Evolutionary conservation across 1,140 invertebrate species (phyloP).

Genomic region (Papilio machaon): DNA sequence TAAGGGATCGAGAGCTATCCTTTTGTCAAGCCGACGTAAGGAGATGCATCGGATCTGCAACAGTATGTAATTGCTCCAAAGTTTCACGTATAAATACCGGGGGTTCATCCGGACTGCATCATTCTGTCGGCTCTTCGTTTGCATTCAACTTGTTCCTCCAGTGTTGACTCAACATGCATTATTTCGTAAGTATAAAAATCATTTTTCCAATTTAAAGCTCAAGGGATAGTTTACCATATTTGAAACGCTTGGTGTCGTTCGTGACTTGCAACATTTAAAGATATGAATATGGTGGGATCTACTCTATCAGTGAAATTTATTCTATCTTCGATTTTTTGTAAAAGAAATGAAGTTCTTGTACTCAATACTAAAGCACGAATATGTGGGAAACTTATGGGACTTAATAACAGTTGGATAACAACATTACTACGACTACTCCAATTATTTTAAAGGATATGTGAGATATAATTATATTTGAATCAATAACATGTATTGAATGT

Average conservation of each 20-base stretch:
- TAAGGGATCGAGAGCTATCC: constrained; percentile 62
- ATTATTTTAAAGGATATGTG: too few relatives aligned
- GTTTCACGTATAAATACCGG: constrained; percentile 75
- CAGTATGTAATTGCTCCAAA: constrained; percentile 70
- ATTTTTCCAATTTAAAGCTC: neutral
- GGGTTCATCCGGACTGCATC: constrained; percentile 70
- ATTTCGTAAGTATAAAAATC: constrained; percentile 60
- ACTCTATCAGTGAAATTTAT: too few relatives aligned
- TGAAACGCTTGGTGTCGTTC: neutral
- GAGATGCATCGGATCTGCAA: constrained; percentile 57
- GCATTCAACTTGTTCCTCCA: constrained; percentile 52
- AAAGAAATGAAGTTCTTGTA: too few relatives aligned
- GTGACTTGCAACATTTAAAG: neutral
- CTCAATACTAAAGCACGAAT: too few relatives aligned
- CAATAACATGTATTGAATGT: neutral
- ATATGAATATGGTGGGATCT: too few relatives aligned
- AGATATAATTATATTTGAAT: too few relatives aligned
- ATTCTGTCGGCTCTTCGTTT: constrained; percentile 61
- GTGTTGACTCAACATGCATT: constrained; percentile 61
- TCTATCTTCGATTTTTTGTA: too few relatives aligned
- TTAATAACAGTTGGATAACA: too few relatives aligned
- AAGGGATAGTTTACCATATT: neutral
- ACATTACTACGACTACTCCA: too few relatives aligned
- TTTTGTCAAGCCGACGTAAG: constrained; percentile 68
- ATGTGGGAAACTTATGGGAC: too few relatives aligned